Conservation (phyloP, 2,113 vertebrate genomes). For the Rostratula benghalensis region DNA sequence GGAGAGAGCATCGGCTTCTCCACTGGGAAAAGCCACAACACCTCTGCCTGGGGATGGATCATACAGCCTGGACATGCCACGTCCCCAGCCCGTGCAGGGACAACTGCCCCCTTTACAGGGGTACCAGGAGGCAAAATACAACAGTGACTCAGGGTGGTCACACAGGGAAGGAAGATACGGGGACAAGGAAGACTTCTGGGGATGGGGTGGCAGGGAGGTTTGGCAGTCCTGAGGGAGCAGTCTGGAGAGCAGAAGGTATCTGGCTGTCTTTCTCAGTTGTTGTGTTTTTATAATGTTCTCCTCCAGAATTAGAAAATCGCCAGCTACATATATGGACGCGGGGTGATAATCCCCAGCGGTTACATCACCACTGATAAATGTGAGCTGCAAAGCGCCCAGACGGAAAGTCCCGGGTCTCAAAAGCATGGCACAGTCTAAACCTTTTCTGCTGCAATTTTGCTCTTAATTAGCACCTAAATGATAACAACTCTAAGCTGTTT, state of each 20-base stretch:
- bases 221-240: not conserved
- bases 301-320: not conserved
- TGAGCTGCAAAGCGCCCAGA: not conserved
- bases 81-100: rapidly evolving
- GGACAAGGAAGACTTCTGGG: not conserved
- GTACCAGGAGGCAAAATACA: not conserved
- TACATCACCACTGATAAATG: not conserved
- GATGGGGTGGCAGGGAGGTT: not conserved
- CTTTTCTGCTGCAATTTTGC: not conserved
- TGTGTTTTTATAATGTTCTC: not conserved
- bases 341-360: not conserved
- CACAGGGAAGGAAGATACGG: rapidly evolving
- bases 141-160: rapidly evolving
- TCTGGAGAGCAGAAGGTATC: not conserved
- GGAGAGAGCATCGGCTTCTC: not conserved
- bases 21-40: rapidly evolving
- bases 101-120: rapidly evolving
- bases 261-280: not conserved
- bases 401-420: not conserved
- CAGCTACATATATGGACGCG: not conserved
- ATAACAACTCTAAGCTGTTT: not conserved
- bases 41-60: not conserved
- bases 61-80: rapidly evolving
- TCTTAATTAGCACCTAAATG: not conserved
- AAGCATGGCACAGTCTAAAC: not conserved